A percentile compares a stretch with the other conserved stretches of the same genome.
phyloP scores from a whole-genome alignment of 2,888 invertebrate genomes.

The Harmothoe impar region DNA sequence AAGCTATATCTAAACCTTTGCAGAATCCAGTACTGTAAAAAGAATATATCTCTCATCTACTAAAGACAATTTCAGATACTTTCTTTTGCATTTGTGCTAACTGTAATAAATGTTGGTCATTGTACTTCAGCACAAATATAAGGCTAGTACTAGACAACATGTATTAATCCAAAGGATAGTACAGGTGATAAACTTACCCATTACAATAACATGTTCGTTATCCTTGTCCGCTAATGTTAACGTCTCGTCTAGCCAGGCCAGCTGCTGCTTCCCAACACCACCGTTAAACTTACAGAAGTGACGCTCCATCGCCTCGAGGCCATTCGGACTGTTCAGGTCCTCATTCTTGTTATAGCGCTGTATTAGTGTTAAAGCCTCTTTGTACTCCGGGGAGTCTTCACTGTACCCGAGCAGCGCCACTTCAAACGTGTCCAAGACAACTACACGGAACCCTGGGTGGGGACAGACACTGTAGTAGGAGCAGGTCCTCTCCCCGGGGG shows the following conservation, averaged over 20 bases:
- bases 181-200: slow-evolving; percentile 13
- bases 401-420: slow-evolving; percentile 79
- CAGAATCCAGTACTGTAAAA: no score
- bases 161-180: background rate
- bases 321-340: slow-evolving; percentile 77
- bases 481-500: slow-evolving; percentile 62
- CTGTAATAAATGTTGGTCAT: no score
- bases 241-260: slow-evolving; percentile 80
- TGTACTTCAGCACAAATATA: no score
- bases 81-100: no score
- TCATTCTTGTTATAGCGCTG: slow-evolving; percentile 77
- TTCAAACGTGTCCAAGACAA: slow-evolving; percentile 82
- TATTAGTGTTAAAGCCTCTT: slow-evolving; percentile 75
- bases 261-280: slow-evolving; percentile 79
- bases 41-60: no score
- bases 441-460: slow-evolving; percentile 75
- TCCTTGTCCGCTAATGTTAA: slow-evolving; percentile 75
- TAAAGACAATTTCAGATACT: no score
- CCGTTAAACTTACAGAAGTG: slow-evolving; percentile 83
- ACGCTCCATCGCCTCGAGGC: slow-evolving; percentile 74
- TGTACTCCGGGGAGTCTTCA: slow-evolving; percentile 72
- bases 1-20: no score
- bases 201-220: slow-evolving; percentile 80
- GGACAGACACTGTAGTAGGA: slow-evolving; percentile 80
- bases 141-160: no score